Evolutionary conservation across 2,113 vertebrate species (phyloP).

Genomic region (Anser cygnoides): DNA sequence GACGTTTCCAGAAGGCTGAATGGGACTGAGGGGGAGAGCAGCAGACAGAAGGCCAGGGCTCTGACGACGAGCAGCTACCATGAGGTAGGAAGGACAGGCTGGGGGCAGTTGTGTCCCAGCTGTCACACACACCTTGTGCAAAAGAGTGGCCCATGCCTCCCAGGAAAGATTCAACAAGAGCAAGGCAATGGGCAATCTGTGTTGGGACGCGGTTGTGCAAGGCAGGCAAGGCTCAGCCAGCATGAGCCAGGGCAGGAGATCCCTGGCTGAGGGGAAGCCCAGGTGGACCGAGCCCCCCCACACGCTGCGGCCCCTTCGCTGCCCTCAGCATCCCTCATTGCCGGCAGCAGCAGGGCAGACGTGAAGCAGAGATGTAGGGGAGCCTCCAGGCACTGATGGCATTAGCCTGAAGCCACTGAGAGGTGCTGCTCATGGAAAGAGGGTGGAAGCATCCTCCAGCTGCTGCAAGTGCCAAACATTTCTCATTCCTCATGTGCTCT

Average conservation of each 20-base stretch:
- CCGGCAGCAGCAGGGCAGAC: neutral
- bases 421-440: neutral
- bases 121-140: neutral
- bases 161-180: neutral
- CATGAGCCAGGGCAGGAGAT: neutral
- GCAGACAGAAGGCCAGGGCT: neutral
- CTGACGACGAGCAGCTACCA: rapidly evolving
- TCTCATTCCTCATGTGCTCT: constrained; percentile 15
- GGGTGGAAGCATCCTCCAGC: neutral
- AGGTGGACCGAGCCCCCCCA: neutral
- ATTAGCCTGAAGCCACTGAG: neutral
- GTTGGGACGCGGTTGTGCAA: neutral
- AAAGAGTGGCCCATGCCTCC: neutral
- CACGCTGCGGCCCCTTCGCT: rapidly evolving
- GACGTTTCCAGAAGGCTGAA: neutral
- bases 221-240: neutral
- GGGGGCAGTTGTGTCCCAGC: neutral
- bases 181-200: neutral
- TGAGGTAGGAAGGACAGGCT: neutral
- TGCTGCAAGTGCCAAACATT: neutral
- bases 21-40: neutral
- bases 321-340: neutral
- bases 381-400: neutral
- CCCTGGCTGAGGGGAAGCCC: neutral
- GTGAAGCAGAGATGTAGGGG: neutral